A percentile compares a stretch with the other conserved stretches of the same genome.
These are phyloP conservation scores for Drosophila cardini DNA, from an alignment of 1,140 invertebrate genomes.

Conservation along the genomic window DNA sequence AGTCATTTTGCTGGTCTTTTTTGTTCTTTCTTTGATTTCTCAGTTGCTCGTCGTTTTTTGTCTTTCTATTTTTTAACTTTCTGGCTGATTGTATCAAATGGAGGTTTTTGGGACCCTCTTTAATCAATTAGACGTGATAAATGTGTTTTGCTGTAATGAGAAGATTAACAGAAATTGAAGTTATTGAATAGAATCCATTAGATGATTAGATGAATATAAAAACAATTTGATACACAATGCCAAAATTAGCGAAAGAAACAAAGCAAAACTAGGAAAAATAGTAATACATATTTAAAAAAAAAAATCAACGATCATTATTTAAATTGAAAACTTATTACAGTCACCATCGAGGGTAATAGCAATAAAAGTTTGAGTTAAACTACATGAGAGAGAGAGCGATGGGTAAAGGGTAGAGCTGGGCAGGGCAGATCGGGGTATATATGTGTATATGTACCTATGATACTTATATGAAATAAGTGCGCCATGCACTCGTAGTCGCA, in stretches of 20 bases:
- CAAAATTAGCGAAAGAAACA: constrained; percentile 17
- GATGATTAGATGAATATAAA: constrained; percentile 39
- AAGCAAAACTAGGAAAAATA: constrained; percentile 1
- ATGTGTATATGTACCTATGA: not conserved
- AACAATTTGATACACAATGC: constrained; percentile 13
- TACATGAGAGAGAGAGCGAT: not conserved
- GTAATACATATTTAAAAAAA: too few species aligned
- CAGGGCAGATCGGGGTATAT: not conserved
- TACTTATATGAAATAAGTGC: constrained; percentile 27
- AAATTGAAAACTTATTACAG: constrained; percentile 47
- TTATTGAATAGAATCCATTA: constrained; percentile 43
- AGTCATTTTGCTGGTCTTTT: constrained; percentile 75
- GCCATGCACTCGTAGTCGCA: constrained; percentile 17
- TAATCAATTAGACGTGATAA: constrained; percentile 54
- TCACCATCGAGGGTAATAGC: constrained; percentile 31
- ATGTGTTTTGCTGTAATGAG: constrained; percentile 55
- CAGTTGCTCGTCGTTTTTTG: not conserved
- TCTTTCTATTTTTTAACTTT: constrained; percentile 2
- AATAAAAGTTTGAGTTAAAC: constrained; percentile 21
- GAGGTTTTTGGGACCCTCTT: constrained; percentile 22
- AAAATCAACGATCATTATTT: constrained; percentile 35
- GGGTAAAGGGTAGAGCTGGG: too few species aligned
- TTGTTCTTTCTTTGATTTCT: constrained; percentile 10
- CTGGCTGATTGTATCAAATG: not conserved
- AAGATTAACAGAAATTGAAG: constrained; percentile 16